phyloP scores from a whole-genome alignment of 1,140 invertebrate species.

The Drosophila guanche region DNA sequence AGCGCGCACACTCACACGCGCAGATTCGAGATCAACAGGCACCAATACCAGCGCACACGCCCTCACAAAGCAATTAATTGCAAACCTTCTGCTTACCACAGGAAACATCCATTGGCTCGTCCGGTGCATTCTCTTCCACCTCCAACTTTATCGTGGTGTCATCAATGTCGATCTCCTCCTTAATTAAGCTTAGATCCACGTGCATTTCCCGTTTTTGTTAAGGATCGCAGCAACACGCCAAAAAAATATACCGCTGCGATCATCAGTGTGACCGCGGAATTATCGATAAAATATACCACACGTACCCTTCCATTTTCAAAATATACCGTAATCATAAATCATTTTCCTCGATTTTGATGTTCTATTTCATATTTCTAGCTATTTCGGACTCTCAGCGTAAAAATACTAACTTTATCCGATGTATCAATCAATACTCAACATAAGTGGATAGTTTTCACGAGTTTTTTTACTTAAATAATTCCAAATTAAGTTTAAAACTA shows the following conservation, averaged over 20 bases:
- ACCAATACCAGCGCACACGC: conserved; percentile 24
- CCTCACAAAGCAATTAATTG: conserved; percentile 15
- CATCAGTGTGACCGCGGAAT: conserved; percentile 27
- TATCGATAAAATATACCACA: background rate
- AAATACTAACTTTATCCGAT: too few relatives aligned
- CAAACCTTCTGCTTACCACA: conserved; percentile 46
- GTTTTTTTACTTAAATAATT: too few relatives aligned
- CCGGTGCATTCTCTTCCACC: conserved; percentile 22
- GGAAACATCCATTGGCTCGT: conserved; percentile 9
- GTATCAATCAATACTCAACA: too few relatives aligned
- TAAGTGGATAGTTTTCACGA: too few relatives aligned
- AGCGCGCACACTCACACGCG: conserved; percentile 9
- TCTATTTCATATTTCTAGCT: too few relatives aligned
- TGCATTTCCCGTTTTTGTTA: conserved; percentile 25
- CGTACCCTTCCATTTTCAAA: background rate
- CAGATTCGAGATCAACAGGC: conserved; percentile 2
- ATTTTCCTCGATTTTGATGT: too few relatives aligned
- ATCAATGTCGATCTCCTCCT: conserved; percentile 52
- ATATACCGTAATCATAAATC: too few relatives aligned
- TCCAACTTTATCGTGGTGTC: conserved; percentile 59
- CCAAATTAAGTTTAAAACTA: too few relatives aligned
- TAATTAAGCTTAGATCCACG: conserved; percentile 30
- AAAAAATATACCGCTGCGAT: conserved; percentile 66
- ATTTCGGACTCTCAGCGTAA: too few relatives aligned
- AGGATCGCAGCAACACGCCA: conserved; percentile 35